Percentiles rank a stretch among this genome's conserved stretches.
These are phyloP conservation scores for Aplochiton taeniatus DNA, from an alignment of 2,797 vertebrate species.

Conservation along the genomic window DNA sequence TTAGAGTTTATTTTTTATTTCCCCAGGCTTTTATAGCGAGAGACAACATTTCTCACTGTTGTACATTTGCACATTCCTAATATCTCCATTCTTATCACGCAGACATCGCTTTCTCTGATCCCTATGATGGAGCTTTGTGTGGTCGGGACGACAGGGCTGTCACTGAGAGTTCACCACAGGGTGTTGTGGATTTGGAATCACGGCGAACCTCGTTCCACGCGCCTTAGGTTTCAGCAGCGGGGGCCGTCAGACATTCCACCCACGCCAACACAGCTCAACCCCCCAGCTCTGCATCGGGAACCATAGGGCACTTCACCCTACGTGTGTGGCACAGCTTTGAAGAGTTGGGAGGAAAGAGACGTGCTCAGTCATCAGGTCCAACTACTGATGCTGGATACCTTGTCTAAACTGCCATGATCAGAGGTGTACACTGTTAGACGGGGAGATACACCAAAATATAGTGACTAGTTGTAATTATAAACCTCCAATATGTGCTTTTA, in stretches of 20 bases:
- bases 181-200: constrained; percentile 38
- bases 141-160: constrained; percentile 37
- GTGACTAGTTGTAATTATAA: too few relatives aligned
- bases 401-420: background rate
- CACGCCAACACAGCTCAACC: constrained; percentile 36
- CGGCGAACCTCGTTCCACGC: constrained; percentile 16
- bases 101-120: constrained; percentile 26
- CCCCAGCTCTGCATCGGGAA: constrained; percentile 31
- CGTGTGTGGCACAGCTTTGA: constrained; percentile 1
- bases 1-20: too few relatives aligned
- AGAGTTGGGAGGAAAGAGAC: background rate
- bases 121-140: constrained; percentile 27
- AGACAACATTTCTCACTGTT: background rate
- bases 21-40: too few relatives aligned
- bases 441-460: too few relatives aligned
- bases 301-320: constrained; percentile 4
- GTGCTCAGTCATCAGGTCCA: background rate
- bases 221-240: constrained; percentile 58
- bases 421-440: too few relatives aligned
- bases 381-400: background rate
- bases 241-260: constrained; percentile 46
- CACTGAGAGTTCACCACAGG: constrained; percentile 26
- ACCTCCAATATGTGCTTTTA: too few relatives aligned
- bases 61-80: constrained; percentile 11
- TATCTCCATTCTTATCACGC: background rate